Base-by-base conservation (phyloP, 92 coral and sea anemone species). In the Epizoanthus stellaris region DNA sequence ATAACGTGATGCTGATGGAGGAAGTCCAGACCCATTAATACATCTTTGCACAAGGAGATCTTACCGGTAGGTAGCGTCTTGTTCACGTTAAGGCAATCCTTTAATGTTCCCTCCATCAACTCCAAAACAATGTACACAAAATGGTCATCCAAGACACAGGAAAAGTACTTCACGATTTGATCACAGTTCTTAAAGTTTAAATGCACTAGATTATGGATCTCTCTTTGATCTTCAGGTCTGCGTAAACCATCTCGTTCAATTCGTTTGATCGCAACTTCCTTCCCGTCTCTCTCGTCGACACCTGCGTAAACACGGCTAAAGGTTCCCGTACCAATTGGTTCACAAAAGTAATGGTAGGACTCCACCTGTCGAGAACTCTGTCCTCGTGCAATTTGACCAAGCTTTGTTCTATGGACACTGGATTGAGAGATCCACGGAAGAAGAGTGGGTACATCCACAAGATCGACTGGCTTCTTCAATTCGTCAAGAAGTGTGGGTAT, bases 251-350 rank as follows among this genome's bases (percentile, higher is more conserved):
- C 56, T 52, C 56, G 56, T 52, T 85, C 92, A 45, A 89, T 67
- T 2, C 92, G 89, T 71, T 91, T 91, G 23, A 91, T 56, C 1
- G 94, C 94, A 40, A 89, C 87, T 67, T 91, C 94, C 62, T 77
- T 76, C 47, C 88, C 88, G 70, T 89, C 88, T 23, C 36, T 85
- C 15, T 68, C 86, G 47, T 85, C 77, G 40, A 91, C 58, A n/a
- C 81, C 93, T 25, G 87, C 66, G 58, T 70, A 87, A 10, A 90
- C 91, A 0, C 25, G 19, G 0, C 72, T 57, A 70, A 88, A 88
- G 17, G 80, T 54, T 8, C 93, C 91, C 19, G 8, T 14, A 3
- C 91, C 93, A 1, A 90, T 90, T 6, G 74, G 40, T 4, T 79
- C 45, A 42, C 40, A 42, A 43, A 87, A 88, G 56, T 75, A 81